Base-by-base conservation (phyloP, 2,888 invertebrate species). In the Synanthedon andrenaeformis region DNA sequence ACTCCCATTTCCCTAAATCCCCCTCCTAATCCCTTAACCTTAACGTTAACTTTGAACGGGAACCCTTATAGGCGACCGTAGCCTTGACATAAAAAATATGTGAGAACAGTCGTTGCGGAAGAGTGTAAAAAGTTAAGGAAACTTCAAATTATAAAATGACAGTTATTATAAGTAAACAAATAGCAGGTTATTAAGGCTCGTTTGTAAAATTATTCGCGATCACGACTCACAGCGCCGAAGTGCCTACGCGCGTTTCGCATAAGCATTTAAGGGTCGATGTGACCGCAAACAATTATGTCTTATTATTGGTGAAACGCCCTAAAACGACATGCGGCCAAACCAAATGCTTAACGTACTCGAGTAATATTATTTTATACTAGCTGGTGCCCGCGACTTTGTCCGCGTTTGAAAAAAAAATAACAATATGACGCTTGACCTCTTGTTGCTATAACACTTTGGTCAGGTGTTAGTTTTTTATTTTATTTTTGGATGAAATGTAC, bases 261-360 rank as follows among this genome's bases (percentile, higher is more conserved):
- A 72, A 74, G 66, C 76, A 75, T 76, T 77, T 73, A 73, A 70
- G 73, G 72, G 72, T 67, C 67, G 67, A 63, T 59, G 60, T 57
- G 66, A 82, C 82, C 82, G 67, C 81, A 82, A 59, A 62, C 74
- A 71, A 80, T 82, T 79, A 77, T 59, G 58, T 23, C 56, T 70
- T 70, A 69, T 69, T 72, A 64, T 57, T 65, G 69, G 65, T 67
- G 71, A 73, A 71, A 64, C 56, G 61, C 61, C 66, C 62, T 68
- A 65, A 72, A 75, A 72, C 65, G 68, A 64, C 67, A 72, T 74
- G 73, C 69, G 73, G 74, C 72, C 61, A 64, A 69, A 62, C 69
- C 59, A 61, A 65, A 63, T 35, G 35, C 28, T 28, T 28, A 28
- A 28, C 28, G 1, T 28, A 28, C 6, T 28, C 28, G 28, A 28